phyloP scores from a whole-genome alignment of 2,797 vertebrate species.

The Enteromius treurensis region DNA sequence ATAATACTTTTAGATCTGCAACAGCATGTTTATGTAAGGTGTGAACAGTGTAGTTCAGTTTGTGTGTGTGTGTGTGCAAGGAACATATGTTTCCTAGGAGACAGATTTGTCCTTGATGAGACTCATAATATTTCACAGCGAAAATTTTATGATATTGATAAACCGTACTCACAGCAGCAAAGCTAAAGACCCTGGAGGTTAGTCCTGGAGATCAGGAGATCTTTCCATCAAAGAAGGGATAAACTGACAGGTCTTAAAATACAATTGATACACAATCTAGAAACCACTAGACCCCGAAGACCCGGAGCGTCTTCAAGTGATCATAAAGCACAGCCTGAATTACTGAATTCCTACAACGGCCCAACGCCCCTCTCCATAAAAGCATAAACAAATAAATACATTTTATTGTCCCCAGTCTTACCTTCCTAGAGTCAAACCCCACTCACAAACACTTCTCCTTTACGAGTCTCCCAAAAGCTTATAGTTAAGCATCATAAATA shows the following conservation, averaged over 20 bases:
- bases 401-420: conserved; percentile 13
- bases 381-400: conserved; percentile 51
- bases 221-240: conserved; percentile 26
- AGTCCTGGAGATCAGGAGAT: not conserved
- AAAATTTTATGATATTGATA: conserved; percentile 40
- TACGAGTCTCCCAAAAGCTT: conserved; percentile 32
- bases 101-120: conserved; percentile 30
- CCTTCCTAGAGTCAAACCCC: not conserved
- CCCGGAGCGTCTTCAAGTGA: conserved; percentile 4
- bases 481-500: conserved; percentile 38
- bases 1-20: not conserved
- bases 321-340: conserved; percentile 43
- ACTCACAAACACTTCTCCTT: conserved; percentile 15
- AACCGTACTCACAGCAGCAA: conserved; percentile 32
- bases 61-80: not conserved
- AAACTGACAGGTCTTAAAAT: conserved; percentile 4
- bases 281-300: conserved; percentile 36
- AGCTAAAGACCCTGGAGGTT: conserved; percentile 11
- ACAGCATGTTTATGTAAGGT: not conserved
- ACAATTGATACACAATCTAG: conserved; percentile 32
- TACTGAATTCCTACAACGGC: conserved; percentile 19
- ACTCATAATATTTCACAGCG: conserved; percentile 49
- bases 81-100: conserved; percentile 24
- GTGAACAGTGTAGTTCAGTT: not conserved
- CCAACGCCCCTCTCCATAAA: conserved; percentile 6